phyloP scores from a whole-genome alignment of 2,113 vertebrate species.

The Deroptyus accipitrinus region DNA sequence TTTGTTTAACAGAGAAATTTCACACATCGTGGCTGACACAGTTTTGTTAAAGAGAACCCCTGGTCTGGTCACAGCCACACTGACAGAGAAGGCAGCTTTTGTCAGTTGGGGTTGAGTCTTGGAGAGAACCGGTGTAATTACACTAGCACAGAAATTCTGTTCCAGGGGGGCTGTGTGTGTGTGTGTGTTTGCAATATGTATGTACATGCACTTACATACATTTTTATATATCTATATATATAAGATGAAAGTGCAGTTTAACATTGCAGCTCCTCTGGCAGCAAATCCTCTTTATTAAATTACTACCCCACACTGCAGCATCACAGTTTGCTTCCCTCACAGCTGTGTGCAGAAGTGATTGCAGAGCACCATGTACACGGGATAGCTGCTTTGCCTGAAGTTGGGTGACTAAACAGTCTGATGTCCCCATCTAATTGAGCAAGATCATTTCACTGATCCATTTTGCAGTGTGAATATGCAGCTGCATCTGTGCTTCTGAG shows the following conservation, averaged over 20 bases:
- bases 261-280: background rate
- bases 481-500: background rate
- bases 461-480: background rate
- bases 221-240: background rate
- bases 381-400: background rate
- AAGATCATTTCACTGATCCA: background rate
- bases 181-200: background rate
- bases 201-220: background rate
- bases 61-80: background rate
- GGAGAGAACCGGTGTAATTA: background rate
- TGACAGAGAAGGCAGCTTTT: conserved; percentile 28
- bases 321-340: background rate
- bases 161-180: background rate
- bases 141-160: background rate
- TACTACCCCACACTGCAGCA: background rate
- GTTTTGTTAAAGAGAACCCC: background rate
- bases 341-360: background rate
- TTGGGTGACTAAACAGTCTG: background rate
- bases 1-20: conserved; percentile 11
- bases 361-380: accelerated
- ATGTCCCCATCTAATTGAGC: background rate
- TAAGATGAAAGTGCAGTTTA: background rate
- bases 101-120: background rate
- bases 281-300: background rate
- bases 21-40: background rate